Evolutionary conservation across 2,113 vertebrate genomes (phyloP).

Genomic region (Nannobrachium achirus): DNA sequence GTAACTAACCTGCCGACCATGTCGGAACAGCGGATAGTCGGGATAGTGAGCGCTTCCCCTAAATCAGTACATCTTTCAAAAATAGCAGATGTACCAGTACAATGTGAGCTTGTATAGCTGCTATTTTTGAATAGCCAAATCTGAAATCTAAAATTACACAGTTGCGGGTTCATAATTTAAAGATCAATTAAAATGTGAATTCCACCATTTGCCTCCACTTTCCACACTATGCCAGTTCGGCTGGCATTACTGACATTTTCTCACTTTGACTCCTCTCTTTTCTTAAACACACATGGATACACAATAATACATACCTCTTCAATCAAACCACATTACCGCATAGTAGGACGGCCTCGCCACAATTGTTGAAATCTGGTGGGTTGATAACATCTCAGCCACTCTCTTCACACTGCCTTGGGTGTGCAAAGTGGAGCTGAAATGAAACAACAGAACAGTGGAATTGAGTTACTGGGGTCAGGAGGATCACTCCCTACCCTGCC

Average conservation of each 20-base stretch:
- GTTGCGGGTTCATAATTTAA: too few species aligned
- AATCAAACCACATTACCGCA: conserved; percentile 29
- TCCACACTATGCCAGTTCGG: not conserved
- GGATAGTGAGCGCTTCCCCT: too few species aligned
- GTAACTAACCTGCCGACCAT: too few species aligned
- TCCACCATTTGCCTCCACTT: not conserved
- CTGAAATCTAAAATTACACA: too few species aligned
- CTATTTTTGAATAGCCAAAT: too few species aligned
- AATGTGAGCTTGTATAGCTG: too few species aligned
- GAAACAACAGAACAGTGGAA: conserved; percentile 51
- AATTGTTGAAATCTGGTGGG: conserved; percentile 46
- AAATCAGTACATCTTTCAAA: too few species aligned
- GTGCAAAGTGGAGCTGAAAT: conserved; percentile 56
- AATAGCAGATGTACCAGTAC: too few species aligned
- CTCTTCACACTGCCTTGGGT: conserved; percentile 18
- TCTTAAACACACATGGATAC: too few species aligned
- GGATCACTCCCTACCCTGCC: conserved; percentile 31
- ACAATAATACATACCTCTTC: not conserved
- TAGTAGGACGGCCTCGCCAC: conserved; percentile 35
- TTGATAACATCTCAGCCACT: conserved; percentile 30
- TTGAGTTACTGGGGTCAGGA: conserved; percentile 62
- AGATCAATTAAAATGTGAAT: not conserved
- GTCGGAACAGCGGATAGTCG: too few species aligned
- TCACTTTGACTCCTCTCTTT: not conserved
- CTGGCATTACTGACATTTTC: not conserved